Evolutionary conservation across 2,113 vertebrate genomes (phyloP).

Genomic region (Calyptomena viridis): DNA sequence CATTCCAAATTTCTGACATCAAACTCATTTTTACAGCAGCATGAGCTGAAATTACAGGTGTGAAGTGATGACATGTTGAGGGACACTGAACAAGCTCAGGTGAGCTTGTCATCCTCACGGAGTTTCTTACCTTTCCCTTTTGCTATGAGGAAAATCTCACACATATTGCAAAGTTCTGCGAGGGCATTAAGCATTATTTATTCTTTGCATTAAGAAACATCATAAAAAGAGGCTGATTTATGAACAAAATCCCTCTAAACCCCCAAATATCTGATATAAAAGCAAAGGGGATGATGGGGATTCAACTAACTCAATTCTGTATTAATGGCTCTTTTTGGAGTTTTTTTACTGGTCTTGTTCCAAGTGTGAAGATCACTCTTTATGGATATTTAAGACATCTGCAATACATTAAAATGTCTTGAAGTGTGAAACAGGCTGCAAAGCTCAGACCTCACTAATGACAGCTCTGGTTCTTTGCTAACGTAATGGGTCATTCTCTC

Average conservation of each 20-base stretch:
- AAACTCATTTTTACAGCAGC: background rate
- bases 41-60: rapidly evolving
- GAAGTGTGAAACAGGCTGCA: background rate
- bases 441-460: background rate
- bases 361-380: background rate
- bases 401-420: background rate
- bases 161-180: background rate
- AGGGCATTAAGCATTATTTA: background rate
- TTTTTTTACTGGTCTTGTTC: background rate
- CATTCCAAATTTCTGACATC: background rate
- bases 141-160: background rate
- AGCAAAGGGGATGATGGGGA: background rate
- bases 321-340: background rate
- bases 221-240: background rate
- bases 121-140: background rate
- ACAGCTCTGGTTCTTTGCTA: background rate
- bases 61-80: background rate
- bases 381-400: background rate
- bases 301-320: background rate
- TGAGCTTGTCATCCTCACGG: background rate
- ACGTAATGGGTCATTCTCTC: background rate
- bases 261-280: background rate
- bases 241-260: background rate
- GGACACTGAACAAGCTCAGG: background rate
- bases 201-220: background rate